phyloP scores from a whole-genome alignment of 2,797 vertebrate genomes.

The Pelochelys cantorii region DNA sequence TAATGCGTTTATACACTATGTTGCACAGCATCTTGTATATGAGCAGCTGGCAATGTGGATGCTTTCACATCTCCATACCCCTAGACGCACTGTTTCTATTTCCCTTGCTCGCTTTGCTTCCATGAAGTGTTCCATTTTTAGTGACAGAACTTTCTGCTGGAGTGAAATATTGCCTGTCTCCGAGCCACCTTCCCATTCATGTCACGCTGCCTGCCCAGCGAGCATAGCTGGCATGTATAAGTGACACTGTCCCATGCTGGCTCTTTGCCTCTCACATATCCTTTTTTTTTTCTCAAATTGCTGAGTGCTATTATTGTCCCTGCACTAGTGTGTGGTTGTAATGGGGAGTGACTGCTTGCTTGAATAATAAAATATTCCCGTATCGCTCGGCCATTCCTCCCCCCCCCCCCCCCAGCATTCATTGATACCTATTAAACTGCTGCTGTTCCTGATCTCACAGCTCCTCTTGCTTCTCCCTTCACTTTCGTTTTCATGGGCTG shows the following conservation, averaged over 20 bases:
- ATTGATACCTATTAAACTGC: slow-evolving; percentile 42
- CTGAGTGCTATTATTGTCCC: background rate
- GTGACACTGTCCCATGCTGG: background rate
- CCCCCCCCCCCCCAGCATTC: background rate
- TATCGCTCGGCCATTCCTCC: background rate
- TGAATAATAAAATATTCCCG: background rate
- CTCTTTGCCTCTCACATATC: background rate
- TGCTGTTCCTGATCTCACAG: background rate
- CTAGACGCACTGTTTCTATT: accelerated
- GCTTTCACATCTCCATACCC: background rate
- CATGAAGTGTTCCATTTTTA: background rate
- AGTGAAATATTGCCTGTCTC: accelerated
- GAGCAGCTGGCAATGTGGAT: background rate
- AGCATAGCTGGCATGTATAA: background rate
- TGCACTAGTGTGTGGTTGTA: accelerated
- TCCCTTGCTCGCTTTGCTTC: background rate
- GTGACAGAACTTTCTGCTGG: background rate
- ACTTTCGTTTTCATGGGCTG: background rate
- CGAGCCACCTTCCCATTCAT: accelerated
- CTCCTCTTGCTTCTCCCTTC: background rate
- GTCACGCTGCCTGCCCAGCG: accelerated
- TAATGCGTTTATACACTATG: background rate
- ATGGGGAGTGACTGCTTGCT: accelerated
- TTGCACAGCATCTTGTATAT: background rate
- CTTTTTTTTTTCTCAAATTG: background rate